Base-by-base conservation (phyloP, 2,113 vertebrate genomes). In the Percina caprodes region DNA sequence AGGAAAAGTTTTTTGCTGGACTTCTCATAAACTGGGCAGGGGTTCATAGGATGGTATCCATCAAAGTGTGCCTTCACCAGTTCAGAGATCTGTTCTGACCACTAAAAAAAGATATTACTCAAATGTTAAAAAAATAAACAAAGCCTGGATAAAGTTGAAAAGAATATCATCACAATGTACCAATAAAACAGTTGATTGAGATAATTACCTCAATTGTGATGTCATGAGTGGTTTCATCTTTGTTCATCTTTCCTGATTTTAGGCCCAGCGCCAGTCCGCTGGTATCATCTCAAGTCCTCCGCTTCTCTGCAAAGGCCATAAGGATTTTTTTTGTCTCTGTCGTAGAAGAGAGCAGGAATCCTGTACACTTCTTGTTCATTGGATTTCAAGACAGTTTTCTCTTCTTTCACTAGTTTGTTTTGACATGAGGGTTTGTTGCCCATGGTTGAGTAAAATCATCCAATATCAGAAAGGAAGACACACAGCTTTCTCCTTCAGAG, bases 1-100 rank as follows among this genome's bases (percentile, higher is more conserved):
- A 88, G 33, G 68, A 77, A 83, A 0, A 74, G 58, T 16, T 18
- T 71, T 0, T 39, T 26, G 35, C 2, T 73, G 19, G 3, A 74
- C 46, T 69, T 49, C 7, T 83, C 75, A 14, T 62, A 79, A n/a
- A 79, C 12, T 0, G 69, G 82, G n/a, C 69, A 84, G 12, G 75
- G 75, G 48, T 78, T 78, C 75, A 78, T 74, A 1, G 69, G 19
- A 35, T 74, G 74, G 46, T 72, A 0, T 24, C 69, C 69, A 13
- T 35, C 3, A 54, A 56, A 3, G 14, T n/a, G 10, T 2, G 69
- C 77, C 46, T 69, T 0, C 42, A 87, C 21, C 0, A 0, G 0
- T 59, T 23, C 39, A 39, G 9, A 39, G 39, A 39, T 52, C 0
- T 10, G 1, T 2, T 30, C 21, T 0, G 23, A 55, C 68, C 81